Evolutionary conservation across 2,113 vertebrate species (phyloP).

Genomic region (Cisticola juncidis): DNA sequence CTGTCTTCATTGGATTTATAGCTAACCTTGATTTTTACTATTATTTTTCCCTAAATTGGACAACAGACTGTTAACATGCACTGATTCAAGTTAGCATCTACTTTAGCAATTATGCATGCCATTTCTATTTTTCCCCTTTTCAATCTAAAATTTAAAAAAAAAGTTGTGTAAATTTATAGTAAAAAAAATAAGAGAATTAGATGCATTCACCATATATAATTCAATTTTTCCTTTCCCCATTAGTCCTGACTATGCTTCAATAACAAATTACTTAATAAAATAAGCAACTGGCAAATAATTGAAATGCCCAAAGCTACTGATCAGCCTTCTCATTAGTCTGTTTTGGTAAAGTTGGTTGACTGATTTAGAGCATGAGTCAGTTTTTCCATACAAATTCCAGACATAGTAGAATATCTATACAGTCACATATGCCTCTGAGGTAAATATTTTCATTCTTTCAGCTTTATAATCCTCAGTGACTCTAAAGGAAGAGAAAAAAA

Average conservation of each 20-base stretch:
- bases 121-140: background rate
- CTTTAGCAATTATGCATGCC: background rate
- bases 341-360: slow-evolving; percentile 38
- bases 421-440: slow-evolving; percentile 12
- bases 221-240: background rate
- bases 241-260: background rate
- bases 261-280: slow-evolving; percentile 40
- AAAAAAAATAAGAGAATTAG: background rate
- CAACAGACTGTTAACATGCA: background rate
- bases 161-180: background rate
- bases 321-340: slow-evolving; percentile 31
- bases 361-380: slow-evolving; percentile 36
- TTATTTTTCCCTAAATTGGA: background rate
- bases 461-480: background rate
- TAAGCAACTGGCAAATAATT: slow-evolving; percentile 25
- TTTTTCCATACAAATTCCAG: slow-evolving; percentile 14
- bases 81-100: background rate
- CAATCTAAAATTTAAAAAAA: background rate
- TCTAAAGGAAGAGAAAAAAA: background rate
- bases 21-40: background rate
- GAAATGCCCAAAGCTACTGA: slow-evolving; percentile 1
- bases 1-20: background rate
- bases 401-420: background rate
- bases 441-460: slow-evolving; percentile 35
- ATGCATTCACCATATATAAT: background rate